A percentile compares a stretch with the other conserved stretches of the same genome.
Evolutionary conservation across 1,140 invertebrate genomes (phyloP).

Genomic region (Heliconius melpomene): DNA sequence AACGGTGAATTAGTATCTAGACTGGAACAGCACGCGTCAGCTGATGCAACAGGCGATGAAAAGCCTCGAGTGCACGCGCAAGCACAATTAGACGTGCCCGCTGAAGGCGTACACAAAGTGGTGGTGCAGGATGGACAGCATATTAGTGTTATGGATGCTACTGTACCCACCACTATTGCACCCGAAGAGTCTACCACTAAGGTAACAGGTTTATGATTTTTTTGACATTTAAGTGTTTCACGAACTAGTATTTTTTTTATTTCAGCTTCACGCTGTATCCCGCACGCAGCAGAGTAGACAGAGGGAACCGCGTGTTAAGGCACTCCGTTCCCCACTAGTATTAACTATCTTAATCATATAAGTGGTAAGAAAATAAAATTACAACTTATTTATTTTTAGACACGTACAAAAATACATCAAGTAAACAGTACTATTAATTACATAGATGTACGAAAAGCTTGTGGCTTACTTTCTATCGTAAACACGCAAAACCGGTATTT

Average conservation of each 20-base stretch:
- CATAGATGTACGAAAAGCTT: background rate
- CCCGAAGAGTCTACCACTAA: constrained; percentile 68
- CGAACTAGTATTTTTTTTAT: too few relatives aligned
- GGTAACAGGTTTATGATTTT: constrained; percentile 38
- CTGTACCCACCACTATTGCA: constrained; percentile 46
- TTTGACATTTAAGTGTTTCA: too few relatives aligned
- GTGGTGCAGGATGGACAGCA: constrained; percentile 61
- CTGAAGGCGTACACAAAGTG: constrained; percentile 70
- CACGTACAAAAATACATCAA: too few relatives aligned
- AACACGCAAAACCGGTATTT: background rate
- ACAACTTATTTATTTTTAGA: too few relatives aligned
- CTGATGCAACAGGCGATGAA: constrained; percentile 60
- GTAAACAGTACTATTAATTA: background rate
- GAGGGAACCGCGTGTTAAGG: too few relatives aligned
- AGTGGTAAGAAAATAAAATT: too few relatives aligned
- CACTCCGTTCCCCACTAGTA: too few relatives aligned
- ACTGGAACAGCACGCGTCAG: constrained; percentile 74
- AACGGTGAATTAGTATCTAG: constrained; percentile 79
- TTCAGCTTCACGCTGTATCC: too few relatives aligned
- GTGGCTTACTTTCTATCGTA: background rate
- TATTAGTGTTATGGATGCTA: constrained; percentile 59
- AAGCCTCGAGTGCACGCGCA: constrained; percentile 67
- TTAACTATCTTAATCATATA: too few relatives aligned
- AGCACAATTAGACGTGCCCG: constrained; percentile 76
- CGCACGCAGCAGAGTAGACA: too few relatives aligned